Percentiles rank a stretch among this genome's conserved stretches.
Conservation (phyloP, 2,888 invertebrate species). For the Thereva nobilitata region DNA sequence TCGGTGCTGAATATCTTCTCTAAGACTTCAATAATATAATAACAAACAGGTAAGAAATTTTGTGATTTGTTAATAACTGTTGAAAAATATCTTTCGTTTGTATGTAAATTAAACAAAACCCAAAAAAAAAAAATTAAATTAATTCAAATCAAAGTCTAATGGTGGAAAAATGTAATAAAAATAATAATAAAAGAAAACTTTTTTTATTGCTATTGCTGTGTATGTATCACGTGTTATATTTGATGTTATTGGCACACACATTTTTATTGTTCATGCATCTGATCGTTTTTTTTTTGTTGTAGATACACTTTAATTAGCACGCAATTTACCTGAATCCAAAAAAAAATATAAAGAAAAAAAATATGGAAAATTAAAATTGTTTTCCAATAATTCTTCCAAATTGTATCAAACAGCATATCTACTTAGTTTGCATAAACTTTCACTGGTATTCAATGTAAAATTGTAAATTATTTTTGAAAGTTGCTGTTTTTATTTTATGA, state of each 20-base stretch:
- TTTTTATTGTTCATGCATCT: no score
- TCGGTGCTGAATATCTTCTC: constrained; percentile 59
- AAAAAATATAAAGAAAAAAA: no score
- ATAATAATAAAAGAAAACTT: constrained; percentile 16
- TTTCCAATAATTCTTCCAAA: no score
- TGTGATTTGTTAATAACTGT: constrained; percentile 30
- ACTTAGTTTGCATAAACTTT: no score
- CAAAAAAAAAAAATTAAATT: constrained; percentile 18
- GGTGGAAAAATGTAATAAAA: constrained; percentile 24
- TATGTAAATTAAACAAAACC: not conserved
- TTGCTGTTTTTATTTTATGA: not conserved
- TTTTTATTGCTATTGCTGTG: not conserved
- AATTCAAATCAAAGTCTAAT: constrained; percentile 30
- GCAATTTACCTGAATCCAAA: no score
- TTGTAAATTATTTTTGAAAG: no score
- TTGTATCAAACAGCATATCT: no score
- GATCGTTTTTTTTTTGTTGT: no score
- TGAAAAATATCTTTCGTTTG: no score
- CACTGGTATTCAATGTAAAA: no score
- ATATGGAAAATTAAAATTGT: no score
- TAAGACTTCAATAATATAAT: constrained; percentile 50
- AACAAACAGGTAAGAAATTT: constrained; percentile 44
- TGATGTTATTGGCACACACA: constrained; percentile 48
- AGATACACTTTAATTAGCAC: no score
- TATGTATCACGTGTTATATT: constrained; percentile 35